Base-by-base conservation (phyloP, 2,888 invertebrate genomes). In the Parelbella ahira region DNA sequence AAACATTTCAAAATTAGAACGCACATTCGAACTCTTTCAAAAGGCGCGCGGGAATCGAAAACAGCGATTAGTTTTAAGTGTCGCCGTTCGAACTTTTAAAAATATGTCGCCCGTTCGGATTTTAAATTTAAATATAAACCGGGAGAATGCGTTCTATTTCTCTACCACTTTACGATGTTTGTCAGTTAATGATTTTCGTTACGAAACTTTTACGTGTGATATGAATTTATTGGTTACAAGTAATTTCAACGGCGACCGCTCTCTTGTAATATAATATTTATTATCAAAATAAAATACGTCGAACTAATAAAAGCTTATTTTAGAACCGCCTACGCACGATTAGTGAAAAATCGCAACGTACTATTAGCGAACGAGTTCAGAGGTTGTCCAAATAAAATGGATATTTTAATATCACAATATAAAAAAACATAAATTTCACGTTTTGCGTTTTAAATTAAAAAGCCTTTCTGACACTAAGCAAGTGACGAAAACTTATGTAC, bases 21-120 rank as follows among this genome's bases (percentile, higher is more conserved):
- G 63, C 56, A 50, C 56, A 58, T 68, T 75, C 82, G 76, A 83
- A 82, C 82, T 80, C 78, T 81, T 83, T 79, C 80, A 73, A 73
- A 75, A 78, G 70, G 71, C 73, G 73, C 67, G 65, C 70, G 69
- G 69, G 82, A 83, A 86, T 84, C 87, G 84, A 86, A 86, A 84
- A 83, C 86, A 83, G 72, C 83, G 86, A 87, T 87, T 84, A 86
- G 84, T 86, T 82, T 77, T 75, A 77, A 79, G 73, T 81, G 81
- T 77, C 78, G 67, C 60, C 68, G 80, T 84, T 83, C 83, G 84
- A 86, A 83, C 74, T 80, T 78, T 82, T 86, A 86, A 86, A 86
- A 83, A 84, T 84, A 84, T 86, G 86, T 83, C 76, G 81, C 69
- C 64, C 76, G 80, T 83, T 82, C 76, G 73, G 73, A 77, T 83